Evolutionary conservation across 2,888 invertebrate genomes (phyloP).

Genomic region (Agrotis segetum): DNA sequence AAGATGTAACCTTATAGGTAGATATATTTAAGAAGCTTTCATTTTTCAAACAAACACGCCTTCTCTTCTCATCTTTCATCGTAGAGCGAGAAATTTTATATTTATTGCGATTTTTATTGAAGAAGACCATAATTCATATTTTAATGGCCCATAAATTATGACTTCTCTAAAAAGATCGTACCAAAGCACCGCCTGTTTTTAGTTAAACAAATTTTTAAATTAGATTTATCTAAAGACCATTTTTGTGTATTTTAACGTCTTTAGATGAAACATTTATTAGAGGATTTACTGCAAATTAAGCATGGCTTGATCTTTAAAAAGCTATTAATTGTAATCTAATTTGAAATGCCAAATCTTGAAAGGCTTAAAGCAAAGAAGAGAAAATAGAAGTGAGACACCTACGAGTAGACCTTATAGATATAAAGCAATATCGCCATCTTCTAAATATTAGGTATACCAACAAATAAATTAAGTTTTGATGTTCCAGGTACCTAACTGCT

Average conservation of each 20-base stretch:
- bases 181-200: constrained; percentile 28
- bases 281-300: neutral
- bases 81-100: neutral
- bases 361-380: neutral
- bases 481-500: too few relatives aligned
- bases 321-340: neutral
- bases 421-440: too few relatives aligned
- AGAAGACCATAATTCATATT: constrained; percentile 20
- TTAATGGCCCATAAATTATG: constrained; percentile 26
- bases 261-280: neutral
- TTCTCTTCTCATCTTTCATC: constrained; percentile 13
- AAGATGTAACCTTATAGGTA: neutral
- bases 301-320: neutral
- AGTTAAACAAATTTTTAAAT: constrained; percentile 28
- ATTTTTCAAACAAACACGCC: constrained; percentile 13
- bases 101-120: constrained; percentile 16
- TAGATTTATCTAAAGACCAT: neutral
- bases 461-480: too few relatives aligned
- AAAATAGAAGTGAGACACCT: neutral
- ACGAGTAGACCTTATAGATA: too few relatives aligned
- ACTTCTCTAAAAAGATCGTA: constrained; percentile 22
- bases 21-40: constrained; percentile 6
- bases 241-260: constrained; percentile 20
- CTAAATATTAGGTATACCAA: too few relatives aligned
- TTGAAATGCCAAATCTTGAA: neutral